Conservation (phyloP, 2,888 invertebrate genomes). For the Drosophila prostipennis region DNA sequence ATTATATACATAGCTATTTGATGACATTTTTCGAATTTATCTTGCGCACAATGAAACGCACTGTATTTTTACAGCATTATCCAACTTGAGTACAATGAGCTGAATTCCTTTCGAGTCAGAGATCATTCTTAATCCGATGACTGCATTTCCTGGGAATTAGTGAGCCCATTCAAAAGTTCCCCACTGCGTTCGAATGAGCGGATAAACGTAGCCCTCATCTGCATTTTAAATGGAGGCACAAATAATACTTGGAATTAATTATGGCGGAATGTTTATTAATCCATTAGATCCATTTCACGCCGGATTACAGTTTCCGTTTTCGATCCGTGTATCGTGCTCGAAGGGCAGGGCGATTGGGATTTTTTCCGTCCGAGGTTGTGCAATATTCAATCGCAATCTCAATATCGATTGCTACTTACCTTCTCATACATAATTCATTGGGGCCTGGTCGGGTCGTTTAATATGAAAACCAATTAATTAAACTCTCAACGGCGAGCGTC, state of each 20-base stretch:
- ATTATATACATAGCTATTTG: too few relatives aligned
- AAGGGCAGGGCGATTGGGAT: conserved; percentile 12
- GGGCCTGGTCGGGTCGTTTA: conserved; percentile 55
- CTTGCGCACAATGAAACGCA: neutral
- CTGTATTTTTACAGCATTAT: neutral
- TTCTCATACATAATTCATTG: conserved; percentile 66
- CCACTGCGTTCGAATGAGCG: conserved; percentile 1
- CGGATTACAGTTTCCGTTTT: conserved; percentile 31
- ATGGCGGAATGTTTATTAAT: conserved; percentile 42
- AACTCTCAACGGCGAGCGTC: conserved; percentile 68
- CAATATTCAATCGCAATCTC: conserved; percentile 27
- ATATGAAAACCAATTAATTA: conserved; percentile 75
- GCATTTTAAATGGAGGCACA: conserved; percentile 12
- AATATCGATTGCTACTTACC: conserved; percentile 41
- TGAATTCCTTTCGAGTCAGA: neutral
- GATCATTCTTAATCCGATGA: neutral
- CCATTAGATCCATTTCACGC: conserved; percentile 46
- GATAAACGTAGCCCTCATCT: conserved; percentile 15
- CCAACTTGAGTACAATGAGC: neutral
- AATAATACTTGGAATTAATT: conserved; percentile 38
- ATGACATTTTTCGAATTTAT: too few relatives aligned
- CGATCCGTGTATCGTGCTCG: conserved; percentile 16
- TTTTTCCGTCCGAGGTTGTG: conserved; percentile 13
- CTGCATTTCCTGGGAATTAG: conserved; percentile 1
- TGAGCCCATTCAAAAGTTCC: conserved; percentile 6